A percentile compares a stretch with the other conserved stretches of the same genome.
These are phyloP conservation scores for Enteromius unitaeniatus DNA, from an alignment of 2,797 vertebrate species.

Conservation along the genomic window DNA sequence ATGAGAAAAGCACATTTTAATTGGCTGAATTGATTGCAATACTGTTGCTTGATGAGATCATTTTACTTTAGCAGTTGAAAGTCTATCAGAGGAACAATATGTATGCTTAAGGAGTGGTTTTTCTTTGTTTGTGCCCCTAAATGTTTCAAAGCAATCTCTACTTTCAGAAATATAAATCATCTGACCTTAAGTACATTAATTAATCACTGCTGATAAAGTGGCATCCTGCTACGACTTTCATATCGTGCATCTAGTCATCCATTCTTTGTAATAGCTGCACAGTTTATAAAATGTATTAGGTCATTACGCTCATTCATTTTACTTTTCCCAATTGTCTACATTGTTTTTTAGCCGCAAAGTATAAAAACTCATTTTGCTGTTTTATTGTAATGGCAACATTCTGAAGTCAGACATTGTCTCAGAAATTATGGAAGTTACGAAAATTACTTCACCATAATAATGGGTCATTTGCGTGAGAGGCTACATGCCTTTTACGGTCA, in stretches of 20 bases:
- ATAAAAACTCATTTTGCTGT: constrained; percentile 10
- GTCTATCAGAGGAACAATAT: background rate
- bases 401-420: constrained; percentile 10
- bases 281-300: constrained; percentile 4
- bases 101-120: background rate
- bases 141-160: background rate
- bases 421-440: background rate
- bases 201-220: background rate
- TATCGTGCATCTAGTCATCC: background rate
- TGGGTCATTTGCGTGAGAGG: background rate
- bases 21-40: background rate
- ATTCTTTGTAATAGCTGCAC: constrained; percentile 5
- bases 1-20: background rate
- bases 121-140: background rate
- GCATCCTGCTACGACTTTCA: background rate
- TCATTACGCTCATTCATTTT: background rate
- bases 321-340: constrained; percentile 1
- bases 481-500: background rate
- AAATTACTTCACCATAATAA: constrained; percentile 31
- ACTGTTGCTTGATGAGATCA: background rate
- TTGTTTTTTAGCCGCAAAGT: constrained; percentile 7
- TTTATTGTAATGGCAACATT: constrained; percentile 30
- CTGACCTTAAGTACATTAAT: background rate
- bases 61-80: constrained; percentile 7
- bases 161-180: background rate